Evolutionary conservation across 2,797 vertebrate species (phyloP).

Genomic region (Telmatherina bonti): DNA sequence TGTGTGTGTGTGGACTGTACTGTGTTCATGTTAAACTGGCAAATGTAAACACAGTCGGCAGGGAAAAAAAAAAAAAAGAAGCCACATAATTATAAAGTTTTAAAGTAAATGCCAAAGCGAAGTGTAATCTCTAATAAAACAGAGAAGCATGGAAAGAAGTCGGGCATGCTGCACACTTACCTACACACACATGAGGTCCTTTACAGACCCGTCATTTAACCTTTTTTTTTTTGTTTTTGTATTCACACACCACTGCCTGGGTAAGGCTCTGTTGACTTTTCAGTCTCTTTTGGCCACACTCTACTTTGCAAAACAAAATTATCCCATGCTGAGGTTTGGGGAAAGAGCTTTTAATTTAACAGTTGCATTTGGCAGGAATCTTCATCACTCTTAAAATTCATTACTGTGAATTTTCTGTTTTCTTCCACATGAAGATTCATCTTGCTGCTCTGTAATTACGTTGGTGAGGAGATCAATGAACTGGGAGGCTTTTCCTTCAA

Average conservation of each 20-base stretch:
- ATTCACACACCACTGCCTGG: slow-evolving; percentile 53
- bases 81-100: slow-evolving; percentile 75
- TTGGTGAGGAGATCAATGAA: slow-evolving; percentile 72
- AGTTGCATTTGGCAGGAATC: slow-evolving; percentile 68
- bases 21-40: slow-evolving; percentile 67
- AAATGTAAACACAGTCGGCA: slow-evolving; percentile 71
- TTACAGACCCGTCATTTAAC: slow-evolving; percentile 55
- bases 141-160: slow-evolving; percentile 41
- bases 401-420: slow-evolving; percentile 64
- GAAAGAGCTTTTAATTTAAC: slow-evolving; percentile 72
- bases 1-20: slow-evolving; percentile 55
- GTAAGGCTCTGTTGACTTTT: slow-evolving; percentile 61
- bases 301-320: slow-evolving; percentile 61
- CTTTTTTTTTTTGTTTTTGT: slow-evolving; percentile 48
- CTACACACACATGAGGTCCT: slow-evolving; percentile 29
- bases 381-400: slow-evolving; percentile 60
- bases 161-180: slow-evolving; percentile 37
- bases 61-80: slow-evolving; percentile 36
- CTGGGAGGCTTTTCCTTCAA: slow-evolving; percentile 65
- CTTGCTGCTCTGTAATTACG: slow-evolving; percentile 73
- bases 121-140: slow-evolving; percentile 66
- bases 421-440: slow-evolving; percentile 69
- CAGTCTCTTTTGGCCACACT: slow-evolving; percentile 52
- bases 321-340: slow-evolving; percentile 67
- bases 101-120: slow-evolving; percentile 62